Evolutionary conservation across 1,140 invertebrate species (phyloP).

Genomic region (Drosophila micromelanica): DNA sequence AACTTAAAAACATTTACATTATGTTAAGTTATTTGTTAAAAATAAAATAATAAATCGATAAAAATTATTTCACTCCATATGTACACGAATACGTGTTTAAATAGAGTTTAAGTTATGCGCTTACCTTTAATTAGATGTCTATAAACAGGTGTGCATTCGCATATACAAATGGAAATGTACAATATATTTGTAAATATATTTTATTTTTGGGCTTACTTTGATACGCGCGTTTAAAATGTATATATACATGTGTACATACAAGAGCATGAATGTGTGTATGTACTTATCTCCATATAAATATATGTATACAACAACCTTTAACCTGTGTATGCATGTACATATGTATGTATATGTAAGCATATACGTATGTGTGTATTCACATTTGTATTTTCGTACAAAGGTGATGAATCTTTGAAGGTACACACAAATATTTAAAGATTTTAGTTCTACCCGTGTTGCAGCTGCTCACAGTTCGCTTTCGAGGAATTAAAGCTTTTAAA

Average conservation of each 20-base stretch:
- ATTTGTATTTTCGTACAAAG: neutral
- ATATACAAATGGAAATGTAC: neutral
- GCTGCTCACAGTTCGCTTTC: slow-evolving; percentile 25
- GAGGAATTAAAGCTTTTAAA: slow-evolving; percentile 49
- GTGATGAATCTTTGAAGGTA: slow-evolving; percentile 12
- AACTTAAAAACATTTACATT: too few relatives aligned
- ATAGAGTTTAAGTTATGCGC: neutral
- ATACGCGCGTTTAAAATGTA: neutral
- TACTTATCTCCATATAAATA: slow-evolving; percentile 1
- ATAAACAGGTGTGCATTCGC: too few relatives aligned
- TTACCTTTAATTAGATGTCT: neutral
- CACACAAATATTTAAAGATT: slow-evolving; percentile 28
- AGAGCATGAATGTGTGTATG: neutral
- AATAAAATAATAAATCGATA: neutral
- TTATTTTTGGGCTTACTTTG: neutral
- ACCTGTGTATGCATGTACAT: neutral
- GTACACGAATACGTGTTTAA: neutral
- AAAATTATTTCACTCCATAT: neutral
- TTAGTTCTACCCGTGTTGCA: slow-evolving; percentile 14
- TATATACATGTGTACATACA: neutral
- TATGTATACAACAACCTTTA: neutral
- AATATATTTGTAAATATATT: neutral
- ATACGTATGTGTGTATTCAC: neutral
- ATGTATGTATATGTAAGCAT: neutral
- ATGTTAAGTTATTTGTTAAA: too few relatives aligned